A percentile compares a stretch with the other conserved stretches of the same genome.
Conservation (phyloP, 2,797 vertebrate species). For the Rhynchotus rufescens region DNA sequence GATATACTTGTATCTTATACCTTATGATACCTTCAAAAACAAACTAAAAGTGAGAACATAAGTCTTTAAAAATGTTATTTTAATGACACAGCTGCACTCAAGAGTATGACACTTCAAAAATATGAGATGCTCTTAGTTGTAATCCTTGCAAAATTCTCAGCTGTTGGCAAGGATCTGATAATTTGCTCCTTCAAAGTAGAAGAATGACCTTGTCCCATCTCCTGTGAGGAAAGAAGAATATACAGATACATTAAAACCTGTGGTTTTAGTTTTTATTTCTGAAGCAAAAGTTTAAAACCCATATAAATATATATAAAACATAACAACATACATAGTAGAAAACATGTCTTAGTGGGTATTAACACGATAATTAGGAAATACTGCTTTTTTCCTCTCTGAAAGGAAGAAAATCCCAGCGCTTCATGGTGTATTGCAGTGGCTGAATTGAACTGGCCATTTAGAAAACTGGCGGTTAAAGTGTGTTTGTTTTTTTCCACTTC, state of each 20-base stretch:
- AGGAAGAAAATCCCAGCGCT: neutral
- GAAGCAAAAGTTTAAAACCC: neutral
- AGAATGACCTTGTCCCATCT: neutral
- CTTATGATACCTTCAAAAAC: neutral
- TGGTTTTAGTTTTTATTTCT: neutral
- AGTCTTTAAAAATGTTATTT: neutral
- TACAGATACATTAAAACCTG: neutral
- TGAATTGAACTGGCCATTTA: neutral
- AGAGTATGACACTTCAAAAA: neutral
- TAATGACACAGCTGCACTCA: neutral
- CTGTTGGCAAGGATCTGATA: neutral
- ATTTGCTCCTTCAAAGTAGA: neutral
- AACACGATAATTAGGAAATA: rapidly evolving
- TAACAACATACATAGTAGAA: neutral
- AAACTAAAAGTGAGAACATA: neutral
- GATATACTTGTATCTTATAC: neutral
- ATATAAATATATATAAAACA: too few species aligned
- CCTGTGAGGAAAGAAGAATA: neutral
- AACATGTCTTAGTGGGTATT: neutral
- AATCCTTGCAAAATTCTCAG: neutral
- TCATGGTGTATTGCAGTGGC: rapidly evolving
- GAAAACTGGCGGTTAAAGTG: neutral
- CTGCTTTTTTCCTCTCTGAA: neutral
- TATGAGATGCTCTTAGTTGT: neutral
- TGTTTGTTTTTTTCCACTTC: neutral